Evolutionary conservation across 2,113 vertebrate species (phyloP), one percentile per base, ranked within the genome.

Genomic region (Cygnus buccinator): DNA sequence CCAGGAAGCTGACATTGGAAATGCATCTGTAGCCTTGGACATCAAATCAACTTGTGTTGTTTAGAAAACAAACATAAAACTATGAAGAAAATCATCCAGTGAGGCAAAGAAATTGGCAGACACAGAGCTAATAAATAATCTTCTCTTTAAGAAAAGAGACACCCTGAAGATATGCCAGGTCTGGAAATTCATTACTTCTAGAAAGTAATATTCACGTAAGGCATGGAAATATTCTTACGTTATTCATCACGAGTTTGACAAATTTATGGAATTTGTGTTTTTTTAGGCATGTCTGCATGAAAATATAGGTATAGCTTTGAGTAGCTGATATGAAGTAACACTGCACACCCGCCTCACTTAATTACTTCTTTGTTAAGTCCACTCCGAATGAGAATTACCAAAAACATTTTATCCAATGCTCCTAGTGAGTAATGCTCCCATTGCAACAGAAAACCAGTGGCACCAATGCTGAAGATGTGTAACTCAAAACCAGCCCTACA

Each of bases 231-330:
- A 70, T 17, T 70, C 31, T 54, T 58, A 44, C 28, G 11, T 50
- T 58, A 44, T 18, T 81, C 33, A 35, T 6, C 1, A 44, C 4
- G 0, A 59, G 9, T 58, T 57, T 15, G 43, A 79, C 4, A 68
- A 2, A 20, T 5, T 3, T 22, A 72, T 0, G 2, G 54, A 70
- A 75, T 31, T 3, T n/a, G 4, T 20, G 3, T 39, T 92, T 50
- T 74, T 77, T 44, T 54, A 54, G 33, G 23, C 21, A 31, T 2
- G 5, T 31, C 37, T 11, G 28, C 3, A 2, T 41, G 23, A 82
- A 87, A 82, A 84, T 6, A 71, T 15, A 89, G 26, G 9, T 18
- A 43, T 4, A 74, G 54, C 19, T 73, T 29, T 86, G 54, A 72
- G 13, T 33, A 31, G 74, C 4, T 20, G 15, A 23, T 37, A 44